These are phyloP conservation scores for Potorous gilbertii DNA, from an alignment of 2,797 vertebrate species.

Conservation along the genomic window DNA sequence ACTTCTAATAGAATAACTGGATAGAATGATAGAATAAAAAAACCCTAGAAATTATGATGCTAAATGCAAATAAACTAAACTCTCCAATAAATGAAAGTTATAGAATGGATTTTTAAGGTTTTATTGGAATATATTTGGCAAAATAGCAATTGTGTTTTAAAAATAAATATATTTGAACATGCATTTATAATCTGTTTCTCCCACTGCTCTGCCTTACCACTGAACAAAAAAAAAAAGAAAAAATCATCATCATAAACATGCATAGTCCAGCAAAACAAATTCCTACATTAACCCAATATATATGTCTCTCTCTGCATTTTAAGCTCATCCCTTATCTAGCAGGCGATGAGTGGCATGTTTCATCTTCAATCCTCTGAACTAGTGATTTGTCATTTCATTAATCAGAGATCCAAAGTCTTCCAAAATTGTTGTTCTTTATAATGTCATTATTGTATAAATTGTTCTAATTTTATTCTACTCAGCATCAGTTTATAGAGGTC, in stretches of 20 bases:
- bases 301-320: background rate
- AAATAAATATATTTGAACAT: background rate
- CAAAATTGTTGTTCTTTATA: background rate
- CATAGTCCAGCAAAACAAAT: background rate
- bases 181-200: background rate
- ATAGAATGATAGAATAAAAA: background rate
- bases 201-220: background rate
- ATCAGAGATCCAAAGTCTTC: background rate
- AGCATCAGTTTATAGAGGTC: background rate
- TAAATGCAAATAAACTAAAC: background rate
- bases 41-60: background rate
- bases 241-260: background rate
- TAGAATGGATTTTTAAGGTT: background rate
- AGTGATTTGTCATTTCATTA: background rate
- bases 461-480: background rate
- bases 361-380: background rate
- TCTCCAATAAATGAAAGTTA: background rate
- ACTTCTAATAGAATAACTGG: background rate
- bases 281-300: background rate
- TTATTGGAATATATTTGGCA: background rate
- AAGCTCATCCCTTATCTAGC: background rate
- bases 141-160: background rate
- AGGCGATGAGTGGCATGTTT: background rate
- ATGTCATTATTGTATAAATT: background rate
- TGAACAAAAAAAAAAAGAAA: background rate